Base-by-base conservation (phyloP, 2,888 invertebrate genomes). In the Mimumesa dahlbomi region DNA sequence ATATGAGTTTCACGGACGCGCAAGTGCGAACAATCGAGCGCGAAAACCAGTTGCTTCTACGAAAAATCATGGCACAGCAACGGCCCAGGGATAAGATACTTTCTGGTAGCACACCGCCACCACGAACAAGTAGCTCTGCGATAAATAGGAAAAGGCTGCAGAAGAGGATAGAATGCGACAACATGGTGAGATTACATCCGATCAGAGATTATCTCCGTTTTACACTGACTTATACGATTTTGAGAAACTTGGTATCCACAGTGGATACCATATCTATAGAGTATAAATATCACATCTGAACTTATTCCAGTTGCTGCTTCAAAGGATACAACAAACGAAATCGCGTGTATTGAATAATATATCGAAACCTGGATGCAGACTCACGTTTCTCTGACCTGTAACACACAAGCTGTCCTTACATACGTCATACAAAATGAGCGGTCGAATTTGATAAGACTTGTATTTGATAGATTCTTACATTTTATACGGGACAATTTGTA, bases 141-240 rank as follows among this genome's bases (percentile, higher is more conserved):
- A 89, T 92, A 40, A 91, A 91, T 76, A 85, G 92, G 43, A 88
- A 85, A 58, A 89, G 86, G 68, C 87, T 91, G 18, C 91, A 91
- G 67, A 86, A 85, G 58, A 88, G 89, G 75, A 91, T 92, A 72
- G 91, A 91, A 69, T 85, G 86, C 66, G 91, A 91, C 67, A 92
- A 92, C 82, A 83, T 90, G 90, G 92, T 92, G n/a, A n/a, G n/a
- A n/a, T n/a, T n/a, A n/a, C n/a, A n/a, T n/a, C n/a, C n/a, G n/a
- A n/a, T n/a, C n/a, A n/a, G n/a, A n/a, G n/a, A n/a, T n/a, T 29
- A 9, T 29, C 7, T 9, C 1, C 0, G 29, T 29, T 29, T 29
- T 2, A 29, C 9, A 6, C 29, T 29, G 29, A 29, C 9, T 29
- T 2, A 29, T 6, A 29, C 6, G 29, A 2, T 29, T 29, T 29